Conservation (phyloP, 2,888 invertebrate species). For the Mellilla xanthometata region DNA sequence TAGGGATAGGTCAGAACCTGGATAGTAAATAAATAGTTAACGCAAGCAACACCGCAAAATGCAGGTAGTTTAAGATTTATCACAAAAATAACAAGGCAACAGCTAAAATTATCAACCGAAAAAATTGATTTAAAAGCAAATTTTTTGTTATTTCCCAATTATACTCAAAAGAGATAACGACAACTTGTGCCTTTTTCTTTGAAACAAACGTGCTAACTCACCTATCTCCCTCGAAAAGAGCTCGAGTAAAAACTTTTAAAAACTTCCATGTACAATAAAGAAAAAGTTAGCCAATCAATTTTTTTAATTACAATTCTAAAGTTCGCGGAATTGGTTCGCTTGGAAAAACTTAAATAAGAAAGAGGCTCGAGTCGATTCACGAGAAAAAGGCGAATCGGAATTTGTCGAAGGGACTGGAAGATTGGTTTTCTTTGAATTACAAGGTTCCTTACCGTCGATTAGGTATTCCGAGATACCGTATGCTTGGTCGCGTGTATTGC, state of each 20-base stretch:
- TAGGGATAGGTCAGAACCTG: too few relatives aligned
- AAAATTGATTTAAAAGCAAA: too few relatives aligned
- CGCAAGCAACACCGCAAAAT: too few relatives aligned
- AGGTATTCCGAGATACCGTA: constrained; percentile 92
- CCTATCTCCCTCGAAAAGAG: constrained; percentile 26
- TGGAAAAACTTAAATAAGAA: constrained; percentile 13
- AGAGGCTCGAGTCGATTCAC: constrained; percentile 16
- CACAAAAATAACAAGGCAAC: too few relatives aligned
- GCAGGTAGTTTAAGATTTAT: too few relatives aligned
- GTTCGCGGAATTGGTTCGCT: constrained; percentile 15
- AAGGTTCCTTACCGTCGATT: constrained; percentile 86
- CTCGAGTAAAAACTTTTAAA: constrained; percentile 29
- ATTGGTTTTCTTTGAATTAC: constrained; percentile 13
- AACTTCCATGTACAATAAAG: constrained; percentile 40
- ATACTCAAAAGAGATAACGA: neutral
- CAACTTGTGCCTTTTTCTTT: neutral
- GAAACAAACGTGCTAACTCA: constrained; percentile 15
- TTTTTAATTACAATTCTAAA: constrained; percentile 40
- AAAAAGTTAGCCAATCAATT: constrained; percentile 48
- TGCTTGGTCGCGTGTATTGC: constrained; percentile 92
- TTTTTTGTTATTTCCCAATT: neutral
- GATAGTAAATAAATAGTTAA: too few relatives aligned
- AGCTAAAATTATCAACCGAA: too few relatives aligned
- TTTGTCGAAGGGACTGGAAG: constrained; percentile 9
- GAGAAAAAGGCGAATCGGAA: constrained; percentile 14